A percentile compares a stretch with the other conserved stretches of the same genome.
phyloP scores from a whole-genome alignment of 2,888 invertebrate species.

The Abrostola triplasia region DNA sequence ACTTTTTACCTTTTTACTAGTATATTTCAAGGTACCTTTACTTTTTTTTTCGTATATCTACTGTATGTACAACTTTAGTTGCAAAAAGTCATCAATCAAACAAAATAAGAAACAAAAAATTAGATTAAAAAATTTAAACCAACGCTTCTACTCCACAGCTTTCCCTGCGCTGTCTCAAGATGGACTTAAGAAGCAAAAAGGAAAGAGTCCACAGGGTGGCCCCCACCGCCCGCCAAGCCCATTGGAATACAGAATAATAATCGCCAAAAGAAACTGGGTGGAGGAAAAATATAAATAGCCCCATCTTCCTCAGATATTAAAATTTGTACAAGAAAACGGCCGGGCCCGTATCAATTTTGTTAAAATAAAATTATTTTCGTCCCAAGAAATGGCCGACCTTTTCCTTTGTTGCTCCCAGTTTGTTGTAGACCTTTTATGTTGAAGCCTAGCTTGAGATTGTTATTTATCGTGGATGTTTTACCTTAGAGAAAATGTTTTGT shows the following conservation, averaged over 20 bases:
- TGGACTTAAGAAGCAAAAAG: constrained; percentile 89
- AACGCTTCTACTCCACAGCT: constrained; percentile 60
- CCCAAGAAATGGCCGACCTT: constrained; percentile 56
- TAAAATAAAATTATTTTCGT: constrained; percentile 81
- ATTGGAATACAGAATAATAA: constrained; percentile 88
- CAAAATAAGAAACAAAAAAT: background rate
- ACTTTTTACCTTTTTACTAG: no score
- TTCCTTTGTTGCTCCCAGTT: constrained; percentile 49
- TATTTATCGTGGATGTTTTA: constrained; percentile 24
- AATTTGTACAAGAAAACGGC: constrained; percentile 82
- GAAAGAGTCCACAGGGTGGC: constrained; percentile 85
- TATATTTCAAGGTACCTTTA: no score
- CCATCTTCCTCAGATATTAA: constrained; percentile 85
- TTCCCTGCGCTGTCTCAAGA: constrained; percentile 80
- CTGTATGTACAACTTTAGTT: no score
- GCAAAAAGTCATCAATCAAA: no score
- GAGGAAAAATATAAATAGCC: constrained; percentile 88
- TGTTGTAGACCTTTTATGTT: constrained; percentile 30
- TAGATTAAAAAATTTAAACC: background rate
- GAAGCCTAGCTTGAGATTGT: constrained; percentile 30
- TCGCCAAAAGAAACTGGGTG: constrained; percentile 86
- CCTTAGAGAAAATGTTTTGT: constrained; percentile 4
- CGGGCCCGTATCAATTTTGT: constrained; percentile 77
- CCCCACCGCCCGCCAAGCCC: constrained; percentile 72
- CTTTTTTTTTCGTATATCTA: no score